Base-by-base conservation (phyloP, 2,797 vertebrate genomes). In the Sparus aurata region DNA sequence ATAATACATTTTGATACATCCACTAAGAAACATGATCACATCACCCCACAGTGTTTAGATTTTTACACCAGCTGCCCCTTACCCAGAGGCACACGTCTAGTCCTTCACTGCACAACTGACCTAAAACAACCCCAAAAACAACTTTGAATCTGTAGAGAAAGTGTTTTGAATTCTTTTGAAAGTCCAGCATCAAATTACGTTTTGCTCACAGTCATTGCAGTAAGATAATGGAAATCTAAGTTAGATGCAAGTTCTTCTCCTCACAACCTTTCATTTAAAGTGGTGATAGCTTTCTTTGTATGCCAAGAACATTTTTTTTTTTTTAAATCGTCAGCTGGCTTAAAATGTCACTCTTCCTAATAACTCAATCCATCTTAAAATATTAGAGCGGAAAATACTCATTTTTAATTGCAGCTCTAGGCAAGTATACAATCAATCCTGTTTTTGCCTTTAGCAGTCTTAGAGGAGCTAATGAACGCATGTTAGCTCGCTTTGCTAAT, bases 321-420 rank as follows among this genome's bases (percentile, higher is more conserved):
- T 69, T 47, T 43, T 59, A 78, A 77, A 73, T 75, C 49, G 69
- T 79, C 66, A 78, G 59, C 77, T 73, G 79, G 73, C 79, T 86
- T 85, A 87, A 87, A 73, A 75, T 86, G 87, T 74, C 87, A 81
- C 69, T 85, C 79, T 80, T 84, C 80, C 70, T 81, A 85, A 85
- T 66, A 80, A 82, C 72, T 77, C 83, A 85, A 90, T 87, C 86
- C 85, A 72, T 85, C 84, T 85, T 86, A 84, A 90, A 92, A 87
- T 89, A 84, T 86, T 75, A 74, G 75, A 49, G 77, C 69, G 65
- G 58, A 25, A 82, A 89, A 91, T 87, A 80, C 77, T 85, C n/a
- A n/a, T 89, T 87, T 92, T 89, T 89, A 91, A 93, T 94, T 89
- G 90, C 85, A 80, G 90, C 90, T 91, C 71, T 82, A 77, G 90